A percentile compares a stretch with the other conserved stretches of the same genome.
Evolutionary conservation across 2,888 invertebrate genomes (phyloP).

Genomic region (Pimpla rufipes): DNA sequence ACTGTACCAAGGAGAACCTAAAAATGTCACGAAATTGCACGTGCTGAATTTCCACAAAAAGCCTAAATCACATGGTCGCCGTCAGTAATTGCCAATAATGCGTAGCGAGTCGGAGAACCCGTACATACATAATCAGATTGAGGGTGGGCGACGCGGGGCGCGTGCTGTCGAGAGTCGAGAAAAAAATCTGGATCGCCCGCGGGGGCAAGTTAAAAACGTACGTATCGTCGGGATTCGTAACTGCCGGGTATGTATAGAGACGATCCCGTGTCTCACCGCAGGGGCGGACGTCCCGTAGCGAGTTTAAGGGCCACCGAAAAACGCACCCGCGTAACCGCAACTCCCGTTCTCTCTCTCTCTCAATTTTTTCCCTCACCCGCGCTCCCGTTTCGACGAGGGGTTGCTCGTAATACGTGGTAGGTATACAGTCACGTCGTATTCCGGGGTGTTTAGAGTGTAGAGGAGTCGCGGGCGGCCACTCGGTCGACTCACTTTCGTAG

Average conservation of each 20-base stretch:
- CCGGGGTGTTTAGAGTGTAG: constrained; percentile 51
- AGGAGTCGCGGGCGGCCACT: constrained; percentile 49
- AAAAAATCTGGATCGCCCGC: constrained; percentile 52
- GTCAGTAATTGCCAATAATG: constrained; percentile 54
- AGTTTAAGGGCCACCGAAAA: constrained; percentile 68
- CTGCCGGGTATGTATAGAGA: constrained; percentile 27
- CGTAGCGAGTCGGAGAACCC: constrained; percentile 37
- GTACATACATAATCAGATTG: constrained; percentile 56
- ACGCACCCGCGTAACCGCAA: constrained; percentile 66
- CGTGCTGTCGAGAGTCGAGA: constrained; percentile 64
- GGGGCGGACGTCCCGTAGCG: constrained; percentile 71
- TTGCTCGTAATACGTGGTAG: constrained; percentile 52
- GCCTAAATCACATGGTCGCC: constrained; percentile 27
- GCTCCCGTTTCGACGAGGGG: constrained; percentile 49
- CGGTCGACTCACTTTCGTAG: constrained; percentile 35
- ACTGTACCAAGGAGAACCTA: too few relatives aligned
- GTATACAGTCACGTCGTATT: constrained; percentile 10
- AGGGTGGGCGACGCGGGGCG: constrained; percentile 65
- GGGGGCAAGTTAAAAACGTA: constrained; percentile 32
- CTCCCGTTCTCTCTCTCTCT: constrained; percentile 28
- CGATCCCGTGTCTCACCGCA: constrained; percentile 56
- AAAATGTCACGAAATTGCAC: neutral
- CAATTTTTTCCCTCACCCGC: constrained; percentile 29
- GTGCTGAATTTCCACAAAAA: neutral
- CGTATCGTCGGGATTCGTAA: constrained; percentile 20